Conservation (phyloP, 2,113 vertebrate species). For the Hassar affinis region DNA sequence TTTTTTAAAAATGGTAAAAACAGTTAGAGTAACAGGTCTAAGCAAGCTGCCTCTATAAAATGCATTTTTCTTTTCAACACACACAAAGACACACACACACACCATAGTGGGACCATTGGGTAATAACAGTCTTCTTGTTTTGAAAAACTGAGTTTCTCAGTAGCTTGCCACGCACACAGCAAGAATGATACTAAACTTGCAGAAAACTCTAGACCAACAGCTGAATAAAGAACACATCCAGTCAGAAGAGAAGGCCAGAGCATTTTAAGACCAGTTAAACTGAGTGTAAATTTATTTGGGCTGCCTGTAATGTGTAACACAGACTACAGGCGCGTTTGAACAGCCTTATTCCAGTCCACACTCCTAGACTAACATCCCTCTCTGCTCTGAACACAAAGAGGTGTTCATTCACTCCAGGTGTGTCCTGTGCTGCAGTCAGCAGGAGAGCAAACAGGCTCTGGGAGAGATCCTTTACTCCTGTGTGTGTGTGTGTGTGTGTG, state of each 20-base stretch:
- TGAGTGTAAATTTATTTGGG: conserved; percentile 18
- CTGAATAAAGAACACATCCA: conserved; percentile 1
- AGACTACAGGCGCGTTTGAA: conserved; percentile 8
- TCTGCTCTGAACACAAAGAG: conserved; percentile 45
- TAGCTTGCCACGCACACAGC: neutral
- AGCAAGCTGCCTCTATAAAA: conserved; percentile 13
- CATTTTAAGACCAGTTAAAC: neutral
- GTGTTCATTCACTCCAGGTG: conserved; percentile 52
- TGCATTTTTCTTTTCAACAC: neutral
- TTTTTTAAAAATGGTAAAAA: neutral
- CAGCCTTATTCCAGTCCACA: conserved; percentile 8
- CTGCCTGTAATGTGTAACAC: conserved; percentile 1
- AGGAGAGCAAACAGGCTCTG: conserved; percentile 31
- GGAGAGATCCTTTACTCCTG: conserved; percentile 30
- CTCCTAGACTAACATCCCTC: conserved; percentile 12
- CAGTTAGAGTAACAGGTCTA: conserved; percentile 5
- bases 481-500: neutral
- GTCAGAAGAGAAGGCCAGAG: neutral
- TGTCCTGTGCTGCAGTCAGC: conserved; percentile 53
- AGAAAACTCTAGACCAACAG: neutral
- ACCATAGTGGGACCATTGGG: neutral
- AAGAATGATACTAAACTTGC: neutral
- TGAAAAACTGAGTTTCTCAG: neutral
- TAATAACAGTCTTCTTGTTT: conserved; percentile 19
- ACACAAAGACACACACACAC: neutral